Evolutionary conservation across 2,113 vertebrate genomes (phyloP).

Genomic region (Chloropsis cyanopogon): DNA sequence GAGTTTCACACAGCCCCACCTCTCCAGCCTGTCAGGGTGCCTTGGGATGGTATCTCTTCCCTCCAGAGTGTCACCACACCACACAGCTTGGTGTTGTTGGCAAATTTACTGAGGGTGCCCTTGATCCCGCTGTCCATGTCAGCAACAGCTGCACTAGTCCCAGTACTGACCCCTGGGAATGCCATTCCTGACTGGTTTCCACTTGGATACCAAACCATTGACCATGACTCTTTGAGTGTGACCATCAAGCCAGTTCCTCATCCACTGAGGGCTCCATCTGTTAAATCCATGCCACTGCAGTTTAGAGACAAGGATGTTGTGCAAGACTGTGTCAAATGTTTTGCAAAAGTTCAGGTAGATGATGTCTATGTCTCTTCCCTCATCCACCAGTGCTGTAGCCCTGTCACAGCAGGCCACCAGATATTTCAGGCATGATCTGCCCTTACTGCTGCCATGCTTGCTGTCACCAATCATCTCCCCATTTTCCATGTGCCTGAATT

Average conservation of each 20-base stretch:
- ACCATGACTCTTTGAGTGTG: not conserved
- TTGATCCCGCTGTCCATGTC: not conserved
- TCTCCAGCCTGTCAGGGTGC: not conserved
- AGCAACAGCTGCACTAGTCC: not conserved
- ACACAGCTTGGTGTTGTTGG: not conserved
- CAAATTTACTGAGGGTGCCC: not conserved
- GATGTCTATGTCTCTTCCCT: not conserved
- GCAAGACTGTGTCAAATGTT: not conserved
- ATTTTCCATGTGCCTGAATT: not conserved
- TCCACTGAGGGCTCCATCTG: not conserved
- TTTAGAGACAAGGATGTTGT: not conserved
- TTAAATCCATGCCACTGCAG: not conserved
- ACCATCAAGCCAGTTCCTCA: not conserved
- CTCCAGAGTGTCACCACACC: not conserved
- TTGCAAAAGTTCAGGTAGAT: not conserved
- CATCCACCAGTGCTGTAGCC: not conserved
- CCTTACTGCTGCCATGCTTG: not conserved
- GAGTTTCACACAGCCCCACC: not conserved
- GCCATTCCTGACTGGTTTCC: not conserved
- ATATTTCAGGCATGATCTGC: not conserved
- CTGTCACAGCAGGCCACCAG: not conserved
- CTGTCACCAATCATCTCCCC: not conserved
- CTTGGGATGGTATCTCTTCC: not conserved
- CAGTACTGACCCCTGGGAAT: not conserved
- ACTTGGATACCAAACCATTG: not conserved